A percentile compares a stretch with the other conserved stretches of the same genome.
Evolutionary conservation across 1,140 invertebrate species (phyloP).

Genomic region (Panagrolaimus sp.): DNA sequence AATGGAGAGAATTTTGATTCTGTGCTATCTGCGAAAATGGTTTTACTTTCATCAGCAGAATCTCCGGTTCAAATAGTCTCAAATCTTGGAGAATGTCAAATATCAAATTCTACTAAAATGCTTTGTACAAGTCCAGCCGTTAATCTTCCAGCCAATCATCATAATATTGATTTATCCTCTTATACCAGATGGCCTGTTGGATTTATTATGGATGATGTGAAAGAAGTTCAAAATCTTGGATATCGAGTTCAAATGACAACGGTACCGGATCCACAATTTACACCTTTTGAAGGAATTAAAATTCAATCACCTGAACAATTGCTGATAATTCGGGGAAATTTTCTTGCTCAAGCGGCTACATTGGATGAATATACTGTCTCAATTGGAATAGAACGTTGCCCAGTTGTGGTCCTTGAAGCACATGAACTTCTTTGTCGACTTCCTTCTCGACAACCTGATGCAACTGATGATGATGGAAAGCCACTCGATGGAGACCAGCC

Average conservation of each 20-base stretch:
- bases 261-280: slow-evolving; percentile 84
- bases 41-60: slow-evolving; percentile 36
- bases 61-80: slow-evolving; percentile 45
- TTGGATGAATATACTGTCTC: slow-evolving; percentile 64
- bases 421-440: slow-evolving; percentile 56
- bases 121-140: slow-evolving; percentile 85
- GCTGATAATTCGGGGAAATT: slow-evolving; percentile 77
- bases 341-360: slow-evolving; percentile 44
- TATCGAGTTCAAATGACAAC: slow-evolving; percentile 76
- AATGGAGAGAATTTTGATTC: slow-evolving; percentile 49
- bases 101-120: slow-evolving; percentile 83
- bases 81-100: slow-evolving; percentile 66
- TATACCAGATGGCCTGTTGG: slow-evolving; percentile 62
- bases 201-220: slow-evolving; percentile 91
- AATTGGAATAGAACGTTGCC: slow-evolving; percentile 83
- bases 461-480: slow-evolving; percentile 77
- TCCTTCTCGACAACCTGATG: slow-evolving; percentile 69
- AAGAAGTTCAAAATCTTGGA: slow-evolving; percentile 77
- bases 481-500: slow-evolving; percentile 75
- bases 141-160: slow-evolving; percentile 59
- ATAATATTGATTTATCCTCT: slow-evolving; percentile 23
- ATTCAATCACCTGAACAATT: slow-evolving; percentile 83
- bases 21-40: slow-evolving; percentile 43
- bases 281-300: slow-evolving; percentile 71
- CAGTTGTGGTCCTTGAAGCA: slow-evolving; percentile 78